These are phyloP conservation scores for Patagioenas fasciata DNA, from an alignment of 2,113 vertebrate genomes.

Conservation along the genomic window DNA sequence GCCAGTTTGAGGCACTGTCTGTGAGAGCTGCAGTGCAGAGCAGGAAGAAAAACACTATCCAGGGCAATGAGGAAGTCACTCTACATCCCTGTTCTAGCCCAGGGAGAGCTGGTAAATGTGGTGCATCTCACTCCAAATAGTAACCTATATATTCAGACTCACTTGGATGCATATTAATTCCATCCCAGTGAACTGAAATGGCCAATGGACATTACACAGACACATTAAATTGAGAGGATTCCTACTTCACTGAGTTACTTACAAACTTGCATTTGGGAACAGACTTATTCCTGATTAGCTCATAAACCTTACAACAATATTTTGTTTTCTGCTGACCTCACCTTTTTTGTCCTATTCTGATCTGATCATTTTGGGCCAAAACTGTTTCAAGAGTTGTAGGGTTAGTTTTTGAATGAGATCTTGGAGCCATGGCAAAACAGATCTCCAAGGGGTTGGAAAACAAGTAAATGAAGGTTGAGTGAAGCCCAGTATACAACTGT, in stretches of 20 bases:
- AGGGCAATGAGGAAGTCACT: background rate
- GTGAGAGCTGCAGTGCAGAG: background rate
- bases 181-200: background rate
- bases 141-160: background rate
- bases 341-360: background rate
- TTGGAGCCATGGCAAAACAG: background rate
- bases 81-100: background rate
- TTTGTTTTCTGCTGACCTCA: background rate
- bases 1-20: background rate
- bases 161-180: background rate
- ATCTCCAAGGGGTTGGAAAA: background rate
- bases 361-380: background rate
- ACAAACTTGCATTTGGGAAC: background rate
- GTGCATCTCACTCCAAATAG: background rate
- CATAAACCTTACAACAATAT: background rate
- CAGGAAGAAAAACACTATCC: background rate
- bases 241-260: background rate
- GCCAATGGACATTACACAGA: background rate
- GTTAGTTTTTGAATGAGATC: background rate
- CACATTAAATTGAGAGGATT: background rate
- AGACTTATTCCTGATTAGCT: background rate
- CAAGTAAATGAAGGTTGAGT: background rate
- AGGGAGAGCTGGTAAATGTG: background rate
- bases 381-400: background rate
- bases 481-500: background rate